Evolutionary conservation across 2,888 invertebrate species (phyloP).

Genomic region (Linnaemya vulpina): DNA sequence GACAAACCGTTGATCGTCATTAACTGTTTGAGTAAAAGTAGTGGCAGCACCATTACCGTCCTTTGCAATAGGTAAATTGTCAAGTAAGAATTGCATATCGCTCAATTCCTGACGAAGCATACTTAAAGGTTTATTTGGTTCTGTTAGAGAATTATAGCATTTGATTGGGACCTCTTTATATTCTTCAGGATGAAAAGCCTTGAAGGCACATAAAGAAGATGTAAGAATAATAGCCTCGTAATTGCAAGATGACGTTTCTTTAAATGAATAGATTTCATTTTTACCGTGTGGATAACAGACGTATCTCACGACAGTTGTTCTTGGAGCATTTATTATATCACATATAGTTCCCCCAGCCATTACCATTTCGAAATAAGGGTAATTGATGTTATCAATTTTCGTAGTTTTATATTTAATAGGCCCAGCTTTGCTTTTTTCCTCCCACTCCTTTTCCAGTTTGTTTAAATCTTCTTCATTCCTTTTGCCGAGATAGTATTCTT

Average conservation of each 20-base stretch:
- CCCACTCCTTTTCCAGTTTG: slow-evolving; percentile 84
- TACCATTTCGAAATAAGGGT: slow-evolving; percentile 94
- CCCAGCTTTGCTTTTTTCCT: slow-evolving; percentile 84
- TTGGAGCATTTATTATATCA: slow-evolving; percentile 93
- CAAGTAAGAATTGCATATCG: slow-evolving; percentile 85
- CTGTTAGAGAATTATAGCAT: slow-evolving; percentile 87
- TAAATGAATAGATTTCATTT: slow-evolving; percentile 95
- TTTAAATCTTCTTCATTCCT: slow-evolving; percentile 88
- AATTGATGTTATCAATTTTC: slow-evolving; percentile 93
- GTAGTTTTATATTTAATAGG: slow-evolving; percentile 85
- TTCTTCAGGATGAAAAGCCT: slow-evolving; percentile 91
- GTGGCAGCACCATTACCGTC: slow-evolving; percentile 81
- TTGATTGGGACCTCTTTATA: slow-evolving; percentile 90
- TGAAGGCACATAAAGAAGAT: slow-evolving; percentile 93
- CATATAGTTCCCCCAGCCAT: slow-evolving; percentile 96
- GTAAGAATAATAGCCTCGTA: slow-evolving; percentile 96
- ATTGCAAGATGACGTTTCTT: slow-evolving; percentile 96
- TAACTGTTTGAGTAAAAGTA: slow-evolving; percentile 77
- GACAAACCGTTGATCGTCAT: slow-evolving; percentile 73
- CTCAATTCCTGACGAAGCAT: slow-evolving; percentile 89
- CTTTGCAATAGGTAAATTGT: slow-evolving; percentile 82
- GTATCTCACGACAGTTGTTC: slow-evolving; percentile 92
- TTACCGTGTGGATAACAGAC: slow-evolving; percentile 95
- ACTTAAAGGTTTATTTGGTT: slow-evolving; percentile 89
- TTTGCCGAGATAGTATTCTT: slow-evolving; percentile 93